Evolutionary conservation across 2,888 invertebrate genomes (phyloP).

Genomic region (Myathropa florea): DNA sequence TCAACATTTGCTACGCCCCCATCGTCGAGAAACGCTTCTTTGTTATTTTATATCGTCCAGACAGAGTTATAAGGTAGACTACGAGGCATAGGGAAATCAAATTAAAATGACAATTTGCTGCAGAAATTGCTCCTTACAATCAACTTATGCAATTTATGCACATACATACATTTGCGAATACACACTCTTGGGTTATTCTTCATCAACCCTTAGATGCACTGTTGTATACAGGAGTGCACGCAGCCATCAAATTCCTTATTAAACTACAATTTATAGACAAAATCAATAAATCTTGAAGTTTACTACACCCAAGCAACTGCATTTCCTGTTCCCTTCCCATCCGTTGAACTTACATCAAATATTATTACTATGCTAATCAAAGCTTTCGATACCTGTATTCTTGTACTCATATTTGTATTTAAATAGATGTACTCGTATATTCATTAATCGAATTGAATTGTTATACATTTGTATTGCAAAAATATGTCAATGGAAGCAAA

Average conservation of each 20-base stretch:
- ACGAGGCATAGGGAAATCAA: conserved; percentile 58
- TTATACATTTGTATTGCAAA: neutral
- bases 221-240: neutral
- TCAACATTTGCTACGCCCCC: neutral
- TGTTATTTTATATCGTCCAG: conserved; percentile 45
- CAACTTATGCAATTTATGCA: neutral
- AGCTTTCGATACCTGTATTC: neutral
- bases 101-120: conserved; percentile 71
- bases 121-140: conserved; percentile 52
- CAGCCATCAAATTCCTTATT: neutral
- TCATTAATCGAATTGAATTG: neutral
- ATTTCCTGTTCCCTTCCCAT: neutral
- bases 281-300: neutral
- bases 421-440: neutral
- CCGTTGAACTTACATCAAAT: neutral
- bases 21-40: neutral
- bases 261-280: neutral
- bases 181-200: neutral
- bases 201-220: neutral
- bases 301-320: neutral
- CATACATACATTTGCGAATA: neutral
- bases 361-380: conserved; percentile 37
- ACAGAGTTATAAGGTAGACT: conserved; percentile 44
- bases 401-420: neutral
- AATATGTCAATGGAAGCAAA: conserved; percentile 1